Conservation (phyloP, 1,140 invertebrate genomes). For the Spodoptera frugiperda region DNA sequence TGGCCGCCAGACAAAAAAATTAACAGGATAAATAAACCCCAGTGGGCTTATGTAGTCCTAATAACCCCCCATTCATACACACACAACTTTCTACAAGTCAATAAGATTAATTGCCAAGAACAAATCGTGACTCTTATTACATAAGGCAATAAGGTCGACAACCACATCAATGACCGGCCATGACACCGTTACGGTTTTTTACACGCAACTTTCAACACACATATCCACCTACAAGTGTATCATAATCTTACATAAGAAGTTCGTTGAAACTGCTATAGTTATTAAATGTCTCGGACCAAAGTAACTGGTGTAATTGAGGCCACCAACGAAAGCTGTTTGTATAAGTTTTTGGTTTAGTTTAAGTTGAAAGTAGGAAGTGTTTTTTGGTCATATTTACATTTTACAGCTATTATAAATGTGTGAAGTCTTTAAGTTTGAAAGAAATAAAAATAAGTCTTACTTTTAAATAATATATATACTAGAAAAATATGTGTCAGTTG, state of each 20-base stretch:
- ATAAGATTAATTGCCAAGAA: conserved; percentile 20
- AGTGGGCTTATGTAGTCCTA: no score
- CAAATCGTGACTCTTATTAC: conserved; percentile 14
- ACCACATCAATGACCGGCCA: conserved; percentile 37
- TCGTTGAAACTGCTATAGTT: conserved; percentile 10
- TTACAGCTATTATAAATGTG: no score
- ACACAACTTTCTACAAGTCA: conserved; percentile 15
- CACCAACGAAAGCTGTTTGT: background rate
- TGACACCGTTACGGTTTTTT: conserved; percentile 39
- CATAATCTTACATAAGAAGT: conserved; percentile 30
- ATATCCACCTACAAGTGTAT: conserved; percentile 14
- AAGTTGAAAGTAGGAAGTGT: background rate
- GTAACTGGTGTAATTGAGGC: conserved; percentile 34
- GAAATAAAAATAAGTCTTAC: background rate
- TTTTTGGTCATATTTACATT: background rate
- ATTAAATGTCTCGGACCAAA: background rate
- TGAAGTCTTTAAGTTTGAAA: background rate
- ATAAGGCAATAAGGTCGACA: conserved; percentile 16
- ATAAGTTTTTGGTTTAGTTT: background rate
- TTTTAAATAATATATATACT: no score
- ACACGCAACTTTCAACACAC: conserved; percentile 16
- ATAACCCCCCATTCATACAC: no score
- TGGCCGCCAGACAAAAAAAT: no score
- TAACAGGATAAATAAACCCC: background rate
- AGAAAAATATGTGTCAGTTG: no score